phyloP scores from a whole-genome alignment of 2,797 vertebrate genomes.

The Aulostomus chinensis region DNA sequence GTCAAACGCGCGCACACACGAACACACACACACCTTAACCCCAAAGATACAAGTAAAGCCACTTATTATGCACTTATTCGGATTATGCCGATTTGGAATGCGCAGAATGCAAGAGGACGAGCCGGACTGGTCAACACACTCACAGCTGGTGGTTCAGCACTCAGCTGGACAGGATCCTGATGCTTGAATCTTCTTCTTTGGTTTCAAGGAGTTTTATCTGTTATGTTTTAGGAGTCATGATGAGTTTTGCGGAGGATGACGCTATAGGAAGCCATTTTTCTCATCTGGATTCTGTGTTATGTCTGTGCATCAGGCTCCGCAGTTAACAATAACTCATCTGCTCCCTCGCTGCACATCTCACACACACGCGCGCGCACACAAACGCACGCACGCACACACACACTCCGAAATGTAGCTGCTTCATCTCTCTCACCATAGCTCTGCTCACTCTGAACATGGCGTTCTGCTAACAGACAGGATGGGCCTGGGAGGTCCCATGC shows the following conservation, averaged over 20 bases:
- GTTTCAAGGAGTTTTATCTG: no score
- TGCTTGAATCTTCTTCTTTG: no score
- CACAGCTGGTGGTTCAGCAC: no score
- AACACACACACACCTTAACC: slow-evolving; percentile 52
- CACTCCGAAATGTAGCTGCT: slow-evolving; percentile 38
- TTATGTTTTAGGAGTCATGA: no score
- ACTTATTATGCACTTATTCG: slow-evolving; percentile 53
- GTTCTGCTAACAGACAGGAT: slow-evolving; percentile 72
- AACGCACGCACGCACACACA: slow-evolving; percentile 4
- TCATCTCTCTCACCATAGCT: slow-evolving; percentile 60
- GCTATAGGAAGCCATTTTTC: slow-evolving; percentile 31
- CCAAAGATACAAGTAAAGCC: slow-evolving; percentile 43
- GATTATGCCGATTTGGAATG: slow-evolving; percentile 49
- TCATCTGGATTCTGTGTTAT: slow-evolving; percentile 16
- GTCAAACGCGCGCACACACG: slow-evolving; percentile 47
- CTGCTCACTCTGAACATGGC: slow-evolving; percentile 58
- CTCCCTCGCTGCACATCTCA: slow-evolving; percentile 22
- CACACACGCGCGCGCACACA: slow-evolving; percentile 9
- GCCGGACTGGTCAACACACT: slow-evolving; percentile 35
- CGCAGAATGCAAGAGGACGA: slow-evolving; percentile 40
- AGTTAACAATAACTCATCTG: slow-evolving; percentile 42
- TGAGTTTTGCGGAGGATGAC: slow-evolving; percentile 28
- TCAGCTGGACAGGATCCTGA: slow-evolving; percentile 17
- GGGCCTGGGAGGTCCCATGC: slow-evolving; percentile 74
- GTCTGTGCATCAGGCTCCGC: not conserved